These are phyloP conservation scores for Gonatopus flavifemur DNA, from an alignment of 1,140 invertebrate species.

Conservation along the genomic window DNA sequence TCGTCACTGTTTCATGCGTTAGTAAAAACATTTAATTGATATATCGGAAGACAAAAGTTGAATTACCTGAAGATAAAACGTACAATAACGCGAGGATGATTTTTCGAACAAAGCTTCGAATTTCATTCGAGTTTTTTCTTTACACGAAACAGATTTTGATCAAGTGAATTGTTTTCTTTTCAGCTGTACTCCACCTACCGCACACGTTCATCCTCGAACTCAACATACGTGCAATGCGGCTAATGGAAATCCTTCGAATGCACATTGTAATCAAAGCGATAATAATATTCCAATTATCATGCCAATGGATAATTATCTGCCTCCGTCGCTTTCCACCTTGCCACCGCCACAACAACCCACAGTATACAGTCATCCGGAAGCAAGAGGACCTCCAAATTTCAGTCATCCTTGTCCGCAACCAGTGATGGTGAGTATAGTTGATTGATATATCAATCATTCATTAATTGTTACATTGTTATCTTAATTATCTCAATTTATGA, in stretches of 20 bases:
- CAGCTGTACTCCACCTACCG: slow-evolving; percentile 35
- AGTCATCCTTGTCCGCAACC: slow-evolving; percentile 32
- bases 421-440: slow-evolving; percentile 30
- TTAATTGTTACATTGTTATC: slow-evolving; percentile 8
- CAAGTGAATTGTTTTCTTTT: slow-evolving; percentile 11
- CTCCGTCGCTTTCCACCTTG: slow-evolving; percentile 30
- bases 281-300: slow-evolving; percentile 18
- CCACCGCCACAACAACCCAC: slow-evolving; percentile 54
- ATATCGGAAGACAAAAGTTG: not conserved
- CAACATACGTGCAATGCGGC: slow-evolving; percentile 27
- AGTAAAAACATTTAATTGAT: slow-evolving; percentile 11
- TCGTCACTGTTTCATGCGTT: slow-evolving; percentile 42
- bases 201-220: slow-evolving; percentile 33
- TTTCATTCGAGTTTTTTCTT: slow-evolving; percentile 1
- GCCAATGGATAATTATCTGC: slow-evolving; percentile 31
- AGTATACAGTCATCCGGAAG: slow-evolving; percentile 59
- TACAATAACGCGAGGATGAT: no score
- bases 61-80: no score
- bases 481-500: no score
- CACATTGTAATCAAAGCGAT: slow-evolving; percentile 27
- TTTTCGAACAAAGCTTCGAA: no score
- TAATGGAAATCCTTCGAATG: slow-evolving; percentile 28
- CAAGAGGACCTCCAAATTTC: slow-evolving; percentile 43
- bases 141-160: not conserved
- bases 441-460: slow-evolving; percentile 8